Conservation (phyloP, 2,888 invertebrate genomes). For the Coelinius sp. region DNA sequence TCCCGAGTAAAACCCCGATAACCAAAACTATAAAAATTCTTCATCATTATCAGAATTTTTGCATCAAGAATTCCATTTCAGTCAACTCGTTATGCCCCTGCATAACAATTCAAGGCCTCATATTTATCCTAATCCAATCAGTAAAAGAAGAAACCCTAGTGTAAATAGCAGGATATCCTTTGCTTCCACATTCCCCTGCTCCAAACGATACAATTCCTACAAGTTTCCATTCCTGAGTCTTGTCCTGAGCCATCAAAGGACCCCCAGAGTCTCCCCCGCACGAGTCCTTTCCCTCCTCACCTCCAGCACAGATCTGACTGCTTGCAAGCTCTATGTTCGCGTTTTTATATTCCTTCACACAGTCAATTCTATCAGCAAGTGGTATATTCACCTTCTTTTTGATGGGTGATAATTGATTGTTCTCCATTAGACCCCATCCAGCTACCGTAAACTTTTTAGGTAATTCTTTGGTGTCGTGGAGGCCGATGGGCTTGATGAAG, state of each 20-base stretch:
- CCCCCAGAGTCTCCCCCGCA: slow-evolving; percentile 86
- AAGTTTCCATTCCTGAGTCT: slow-evolving; percentile 69
- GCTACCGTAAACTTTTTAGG: slow-evolving; percentile 73
- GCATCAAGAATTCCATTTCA: no score
- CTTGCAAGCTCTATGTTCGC: slow-evolving; percentile 69
- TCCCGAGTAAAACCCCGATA: no score
- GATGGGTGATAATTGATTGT: slow-evolving; percentile 71
- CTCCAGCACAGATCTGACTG: slow-evolving; percentile 81
- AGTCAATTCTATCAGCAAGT: slow-evolving; percentile 71
- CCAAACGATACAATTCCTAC: slow-evolving; percentile 78
- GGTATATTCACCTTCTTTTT: slow-evolving; percentile 74
- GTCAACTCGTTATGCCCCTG: no score
- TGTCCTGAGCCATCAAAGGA: slow-evolving; percentile 76
- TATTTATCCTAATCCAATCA: slow-evolving; percentile 73
- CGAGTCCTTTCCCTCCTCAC: slow-evolving; percentile 78
- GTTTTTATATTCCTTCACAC: slow-evolving; percentile 74
- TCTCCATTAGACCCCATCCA: slow-evolving; percentile 79
- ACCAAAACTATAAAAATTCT: no score
- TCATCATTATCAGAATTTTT: no score
- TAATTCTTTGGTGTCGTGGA: slow-evolving; percentile 70
- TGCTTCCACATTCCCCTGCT: slow-evolving; percentile 73
- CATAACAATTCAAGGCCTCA: slow-evolving; percentile 57
- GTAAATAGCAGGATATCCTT: slow-evolving; percentile 76
- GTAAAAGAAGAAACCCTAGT: slow-evolving; percentile 74
- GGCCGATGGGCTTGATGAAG: slow-evolving; percentile 76